A percentile compares a stretch with the other conserved stretches of the same genome.
Conservation (phyloP, 2,113 vertebrate species). For the Paradoxurus hermaphroditus region DNA sequence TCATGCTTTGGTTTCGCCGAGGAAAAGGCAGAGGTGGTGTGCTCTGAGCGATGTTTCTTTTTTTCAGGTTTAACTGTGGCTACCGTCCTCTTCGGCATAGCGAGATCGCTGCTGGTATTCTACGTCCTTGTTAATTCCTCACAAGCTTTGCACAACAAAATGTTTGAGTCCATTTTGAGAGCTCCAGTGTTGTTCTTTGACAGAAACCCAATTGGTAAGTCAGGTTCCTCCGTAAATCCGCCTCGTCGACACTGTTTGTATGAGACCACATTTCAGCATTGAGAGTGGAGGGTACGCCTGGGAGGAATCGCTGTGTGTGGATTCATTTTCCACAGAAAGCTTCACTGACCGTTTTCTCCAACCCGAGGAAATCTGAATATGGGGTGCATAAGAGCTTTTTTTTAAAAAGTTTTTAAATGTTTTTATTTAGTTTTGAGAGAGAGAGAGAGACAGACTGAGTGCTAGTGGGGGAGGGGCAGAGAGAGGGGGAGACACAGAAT, state of each 20-base stretch:
- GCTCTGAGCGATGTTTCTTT: conserved; percentile 36
- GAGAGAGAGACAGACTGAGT: too few relatives aligned
- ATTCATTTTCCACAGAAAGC: background rate
- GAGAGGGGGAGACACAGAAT: too few relatives aligned
- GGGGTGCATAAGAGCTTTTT: background rate
- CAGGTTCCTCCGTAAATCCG: background rate
- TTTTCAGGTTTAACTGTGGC: conserved; percentile 88
- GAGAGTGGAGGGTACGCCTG: background rate
- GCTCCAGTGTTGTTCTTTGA: conserved; percentile 95
- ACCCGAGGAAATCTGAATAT: background rate
- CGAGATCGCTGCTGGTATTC: conserved; percentile 88
- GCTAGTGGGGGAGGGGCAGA: too few relatives aligned
- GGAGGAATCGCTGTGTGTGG: background rate
- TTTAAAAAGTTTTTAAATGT: too few relatives aligned
- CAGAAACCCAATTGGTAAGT: conserved; percentile 94
- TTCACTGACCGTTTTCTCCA: background rate
- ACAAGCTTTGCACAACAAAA: conserved; percentile 91
- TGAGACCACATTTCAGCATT: background rate
- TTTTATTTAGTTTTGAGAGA: too few relatives aligned
- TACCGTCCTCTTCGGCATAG: conserved; percentile 88
- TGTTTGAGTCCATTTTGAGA: conserved; percentile 92
- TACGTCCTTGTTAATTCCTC: conserved; percentile 87
- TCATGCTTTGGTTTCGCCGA: background rate
- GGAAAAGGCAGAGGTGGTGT: background rate
- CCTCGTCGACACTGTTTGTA: background rate